These are phyloP conservation scores for Phasianus colchicus DNA, from an alignment of 2,113 vertebrate genomes.

Conservation along the genomic window DNA sequence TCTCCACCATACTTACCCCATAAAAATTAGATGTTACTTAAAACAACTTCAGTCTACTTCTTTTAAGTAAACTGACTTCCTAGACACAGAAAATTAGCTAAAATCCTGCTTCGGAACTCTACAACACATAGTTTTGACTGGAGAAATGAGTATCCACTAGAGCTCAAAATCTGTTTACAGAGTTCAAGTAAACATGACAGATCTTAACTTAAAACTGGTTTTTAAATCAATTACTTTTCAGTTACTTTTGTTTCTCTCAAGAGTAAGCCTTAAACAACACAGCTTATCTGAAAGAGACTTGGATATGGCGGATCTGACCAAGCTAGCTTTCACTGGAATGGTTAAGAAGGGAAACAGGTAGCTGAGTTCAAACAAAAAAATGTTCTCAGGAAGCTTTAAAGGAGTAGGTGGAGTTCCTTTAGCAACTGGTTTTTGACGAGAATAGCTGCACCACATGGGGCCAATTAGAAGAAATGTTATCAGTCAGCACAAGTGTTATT, in stretches of 20 bases:
- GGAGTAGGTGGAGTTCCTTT: neutral
- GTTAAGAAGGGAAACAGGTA: neutral
- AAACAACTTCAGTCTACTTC: neutral
- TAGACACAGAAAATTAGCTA: neutral
- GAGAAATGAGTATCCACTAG: neutral
- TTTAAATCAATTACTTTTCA: neutral
- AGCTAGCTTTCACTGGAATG: neutral
- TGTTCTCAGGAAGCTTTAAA: neutral
- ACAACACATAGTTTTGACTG: neutral
- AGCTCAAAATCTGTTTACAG: neutral
- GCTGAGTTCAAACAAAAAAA: neutral
- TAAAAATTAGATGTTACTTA: neutral
- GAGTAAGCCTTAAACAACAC: neutral
- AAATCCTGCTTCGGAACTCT: neutral
- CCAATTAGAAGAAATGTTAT: neutral
- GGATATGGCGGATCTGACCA: neutral
- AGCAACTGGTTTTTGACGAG: neutral
- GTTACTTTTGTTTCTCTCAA: neutral
- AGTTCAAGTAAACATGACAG: neutral
- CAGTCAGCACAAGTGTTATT: neutral
- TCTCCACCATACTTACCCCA: neutral
- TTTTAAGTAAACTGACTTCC: neutral
- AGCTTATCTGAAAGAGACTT: neutral
- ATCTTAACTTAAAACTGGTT: neutral
- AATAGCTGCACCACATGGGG: neutral